Evolutionary conservation across 2,113 vertebrate genomes (phyloP).

Genomic region (Lampris incognitus): DNA sequence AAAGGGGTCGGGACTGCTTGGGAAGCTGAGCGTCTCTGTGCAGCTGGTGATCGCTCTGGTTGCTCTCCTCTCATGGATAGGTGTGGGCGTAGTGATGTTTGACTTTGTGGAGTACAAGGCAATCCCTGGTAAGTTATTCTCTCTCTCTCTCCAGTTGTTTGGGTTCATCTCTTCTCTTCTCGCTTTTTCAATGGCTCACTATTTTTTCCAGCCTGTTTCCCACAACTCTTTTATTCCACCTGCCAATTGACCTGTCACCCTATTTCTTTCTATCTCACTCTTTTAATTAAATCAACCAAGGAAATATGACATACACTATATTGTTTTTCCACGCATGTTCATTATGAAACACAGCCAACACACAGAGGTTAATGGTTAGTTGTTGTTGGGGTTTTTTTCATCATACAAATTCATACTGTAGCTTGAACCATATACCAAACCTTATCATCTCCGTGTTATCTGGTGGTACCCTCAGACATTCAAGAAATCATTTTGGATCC

Average conservation of each 20-base stretch:
- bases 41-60: constrained; percentile 92
- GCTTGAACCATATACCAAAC: too few species aligned
- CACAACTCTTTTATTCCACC: not conserved
- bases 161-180: not conserved
- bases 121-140: constrained; percentile 87
- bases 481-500: constrained; percentile 78
- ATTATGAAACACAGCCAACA: too few species aligned
- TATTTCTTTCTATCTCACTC: not conserved
- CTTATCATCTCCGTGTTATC: not conserved
- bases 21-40: constrained; percentile 88
- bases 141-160: not conserved
- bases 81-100: constrained; percentile 94
- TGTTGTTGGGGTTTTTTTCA: not conserved
- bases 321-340: too few species aligned
- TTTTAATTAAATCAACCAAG: not conserved
- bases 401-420: not conserved
- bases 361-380: too few species aligned
- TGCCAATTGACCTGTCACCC: not conserved
- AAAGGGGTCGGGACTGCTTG: constrained; percentile 82
- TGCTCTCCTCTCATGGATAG: constrained; percentile 92
- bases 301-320: too few species aligned
- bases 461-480: constrained; percentile 62
- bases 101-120: constrained; percentile 94
- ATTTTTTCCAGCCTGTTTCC: not conserved
- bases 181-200: not conserved